Evolutionary conservation across 2,797 vertebrate genomes (phyloP).

Genomic region (Distichodus sexfasciatus): DNA sequence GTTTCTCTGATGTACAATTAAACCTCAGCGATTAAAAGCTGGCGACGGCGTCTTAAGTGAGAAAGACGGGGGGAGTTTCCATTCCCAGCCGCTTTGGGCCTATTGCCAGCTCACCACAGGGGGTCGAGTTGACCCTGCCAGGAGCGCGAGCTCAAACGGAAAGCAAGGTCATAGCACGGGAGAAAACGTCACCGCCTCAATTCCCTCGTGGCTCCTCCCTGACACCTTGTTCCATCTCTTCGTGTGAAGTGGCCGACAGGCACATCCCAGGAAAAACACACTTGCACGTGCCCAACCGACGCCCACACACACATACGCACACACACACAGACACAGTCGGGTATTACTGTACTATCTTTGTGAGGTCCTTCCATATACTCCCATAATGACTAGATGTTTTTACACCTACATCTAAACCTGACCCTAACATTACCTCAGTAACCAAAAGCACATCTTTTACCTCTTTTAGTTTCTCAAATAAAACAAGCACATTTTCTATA

Average conservation of each 20-base stretch:
- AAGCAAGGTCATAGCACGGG: conserved; percentile 55
- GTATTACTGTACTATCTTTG: too few relatives aligned
- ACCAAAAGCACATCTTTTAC: too few relatives aligned
- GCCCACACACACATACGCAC: conserved; percentile 45
- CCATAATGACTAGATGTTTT: too few relatives aligned
- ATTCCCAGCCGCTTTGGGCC: neutral
- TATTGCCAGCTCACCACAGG: neutral
- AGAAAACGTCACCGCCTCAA: conserved; percentile 48
- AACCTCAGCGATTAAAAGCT: too few relatives aligned
- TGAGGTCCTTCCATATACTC: too few relatives aligned
- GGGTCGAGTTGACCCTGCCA: neutral
- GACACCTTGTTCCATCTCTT: conserved; percentile 61
- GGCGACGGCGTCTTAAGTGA: too few relatives aligned
- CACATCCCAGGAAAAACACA: conserved; percentile 55
- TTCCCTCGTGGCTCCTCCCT: conserved; percentile 54
- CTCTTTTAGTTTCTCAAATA: too few relatives aligned
- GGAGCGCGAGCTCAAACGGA: conserved; percentile 13
- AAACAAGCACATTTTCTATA: too few relatives aligned
- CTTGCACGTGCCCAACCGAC: too few relatives aligned
- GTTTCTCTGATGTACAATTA: neutral
- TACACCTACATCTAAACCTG: too few relatives aligned
- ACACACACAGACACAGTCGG: too few relatives aligned
- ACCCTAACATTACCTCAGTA: too few relatives aligned
- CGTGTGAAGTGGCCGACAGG: conserved; percentile 64
- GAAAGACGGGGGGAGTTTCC: conserved; percentile 1